These are phyloP conservation scores for Notothenia rossii DNA, from an alignment of 2,113 vertebrate genomes.

Conservation along the genomic window DNA sequence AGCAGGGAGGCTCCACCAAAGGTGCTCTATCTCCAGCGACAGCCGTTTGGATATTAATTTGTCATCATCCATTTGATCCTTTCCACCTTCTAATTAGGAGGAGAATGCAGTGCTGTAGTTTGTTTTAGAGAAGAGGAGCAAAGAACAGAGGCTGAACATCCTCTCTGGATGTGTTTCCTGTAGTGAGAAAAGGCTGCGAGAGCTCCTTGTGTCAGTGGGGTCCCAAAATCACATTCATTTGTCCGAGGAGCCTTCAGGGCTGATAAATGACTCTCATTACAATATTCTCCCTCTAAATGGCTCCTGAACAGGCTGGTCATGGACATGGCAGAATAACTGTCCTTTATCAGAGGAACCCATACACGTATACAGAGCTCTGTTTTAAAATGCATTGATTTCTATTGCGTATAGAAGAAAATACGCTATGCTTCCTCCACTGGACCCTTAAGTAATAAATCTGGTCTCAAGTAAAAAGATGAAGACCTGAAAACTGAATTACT, in stretches of 20 bases:
- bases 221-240: slow-evolving; percentile 48
- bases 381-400: slow-evolving; percentile 46
- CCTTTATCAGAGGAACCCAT: slow-evolving; percentile 44
- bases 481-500: neutral
- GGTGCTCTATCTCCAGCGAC: slow-evolving; percentile 41
- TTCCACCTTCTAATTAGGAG: slow-evolving; percentile 67
- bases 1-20: slow-evolving; percentile 35
- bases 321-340: slow-evolving; percentile 44
- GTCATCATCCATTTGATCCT: slow-evolving; percentile 55
- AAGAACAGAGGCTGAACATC: slow-evolving; percentile 35
- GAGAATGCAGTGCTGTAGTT: slow-evolving; percentile 42
- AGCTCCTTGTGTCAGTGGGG: slow-evolving; percentile 41
- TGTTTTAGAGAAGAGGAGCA: slow-evolving; percentile 13
- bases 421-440: slow-evolving; percentile 16
- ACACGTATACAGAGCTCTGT: slow-evolving; percentile 31
- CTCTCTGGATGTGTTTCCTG: slow-evolving; percentile 39
- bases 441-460: slow-evolving; percentile 48
- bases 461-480: slow-evolving; percentile 39
- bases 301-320: slow-evolving; percentile 47
- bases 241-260: slow-evolving; percentile 43
- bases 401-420: neutral
- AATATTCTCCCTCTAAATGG: slow-evolving; percentile 58
- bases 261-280: slow-evolving; percentile 63
- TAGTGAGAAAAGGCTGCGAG: slow-evolving; percentile 25
- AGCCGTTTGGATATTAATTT: slow-evolving; percentile 56